Percentiles rank a stretch among this genome's conserved stretches.
Evolutionary conservation across 2,797 vertebrate genomes (phyloP).

Genomic region (Pelodytes ibericus): DNA sequence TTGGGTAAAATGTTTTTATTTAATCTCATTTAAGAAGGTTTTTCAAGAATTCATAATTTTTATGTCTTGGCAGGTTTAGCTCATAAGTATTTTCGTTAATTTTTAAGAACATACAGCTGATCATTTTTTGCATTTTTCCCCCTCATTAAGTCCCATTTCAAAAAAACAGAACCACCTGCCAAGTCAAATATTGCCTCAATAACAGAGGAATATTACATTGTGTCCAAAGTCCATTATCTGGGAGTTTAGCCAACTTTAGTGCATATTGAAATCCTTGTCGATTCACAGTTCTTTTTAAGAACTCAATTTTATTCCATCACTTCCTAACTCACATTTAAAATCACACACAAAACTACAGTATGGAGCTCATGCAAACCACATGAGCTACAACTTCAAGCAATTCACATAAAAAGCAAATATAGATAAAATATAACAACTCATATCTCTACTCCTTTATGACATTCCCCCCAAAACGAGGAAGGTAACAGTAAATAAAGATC

Average conservation of each 20-base stretch:
- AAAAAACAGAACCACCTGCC: constrained; percentile 40
- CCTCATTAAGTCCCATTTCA: too few species aligned
- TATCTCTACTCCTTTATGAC: constrained; percentile 44
- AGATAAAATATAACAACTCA: constrained; percentile 48
- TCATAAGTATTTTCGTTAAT: too few species aligned
- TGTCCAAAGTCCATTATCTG: constrained; percentile 39
- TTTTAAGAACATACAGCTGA: too few species aligned
- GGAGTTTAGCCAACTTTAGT: constrained; percentile 44
- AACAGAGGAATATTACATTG: constrained; percentile 32
- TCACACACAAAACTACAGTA: constrained; percentile 34
- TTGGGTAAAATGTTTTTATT: too few species aligned
- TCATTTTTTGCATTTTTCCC: too few species aligned
- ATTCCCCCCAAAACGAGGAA: constrained; percentile 42
- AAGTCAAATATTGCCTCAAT: constrained; percentile 37
- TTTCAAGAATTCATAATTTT: too few species aligned
- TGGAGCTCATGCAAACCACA: constrained; percentile 51
- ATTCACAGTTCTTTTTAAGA: constrained; percentile 53
- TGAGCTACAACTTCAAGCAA: constrained; percentile 40
- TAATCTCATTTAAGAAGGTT: too few species aligned
- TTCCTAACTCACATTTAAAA: constrained; percentile 50
- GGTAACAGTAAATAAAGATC: constrained; percentile 44
- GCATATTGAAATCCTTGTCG: constrained; percentile 53
- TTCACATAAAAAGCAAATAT: constrained; percentile 48
- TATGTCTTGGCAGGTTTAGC: too few species aligned
- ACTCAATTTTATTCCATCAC: constrained; percentile 53